Conservation (phyloP, 1,140 invertebrate genomes). For the Lordiphosa clarofinis region DNA sequence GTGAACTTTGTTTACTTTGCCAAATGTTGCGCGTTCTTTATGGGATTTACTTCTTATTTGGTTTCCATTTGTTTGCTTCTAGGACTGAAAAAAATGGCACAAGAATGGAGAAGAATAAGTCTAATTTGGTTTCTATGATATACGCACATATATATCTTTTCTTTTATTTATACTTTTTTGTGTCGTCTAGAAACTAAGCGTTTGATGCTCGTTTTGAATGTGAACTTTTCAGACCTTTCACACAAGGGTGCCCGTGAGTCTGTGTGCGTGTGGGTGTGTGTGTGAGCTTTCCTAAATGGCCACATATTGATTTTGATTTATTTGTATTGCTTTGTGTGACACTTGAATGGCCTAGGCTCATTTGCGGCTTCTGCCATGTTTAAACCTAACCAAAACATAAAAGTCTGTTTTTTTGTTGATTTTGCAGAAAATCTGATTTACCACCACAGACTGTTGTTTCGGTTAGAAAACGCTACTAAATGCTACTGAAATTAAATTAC, state of each 20-base stretch:
- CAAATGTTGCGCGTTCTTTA: conserved; percentile 60
- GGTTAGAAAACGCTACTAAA: too few relatives aligned
- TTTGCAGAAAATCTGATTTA: conserved; percentile 19
- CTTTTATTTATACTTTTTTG: conserved; percentile 19
- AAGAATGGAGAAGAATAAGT: conserved; percentile 31
- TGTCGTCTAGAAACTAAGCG: conserved; percentile 24
- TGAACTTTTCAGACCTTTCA: conserved; percentile 26
- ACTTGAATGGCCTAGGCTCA: conserved; percentile 13
- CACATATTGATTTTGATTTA: conserved; percentile 41
- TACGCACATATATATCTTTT: background rate
- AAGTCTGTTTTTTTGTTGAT: conserved; percentile 27
- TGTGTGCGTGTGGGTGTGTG: conserved; percentile 31
- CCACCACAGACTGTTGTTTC: conserved; percentile 4
- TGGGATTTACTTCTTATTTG: conserved; percentile 40
- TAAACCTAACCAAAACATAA: conserved; percentile 16
- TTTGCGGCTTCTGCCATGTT: conserved; percentile 23
- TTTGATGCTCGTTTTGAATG: conserved; percentile 44
- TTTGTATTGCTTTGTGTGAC: conserved; percentile 36
- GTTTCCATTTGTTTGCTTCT: conserved; percentile 56
- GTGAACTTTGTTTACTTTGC: conserved; percentile 28
- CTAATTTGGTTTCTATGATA: conserved; percentile 45
- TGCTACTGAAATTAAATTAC: too few relatives aligned
- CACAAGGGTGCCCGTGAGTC: conserved; percentile 16
- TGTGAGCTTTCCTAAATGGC: conserved; percentile 19
- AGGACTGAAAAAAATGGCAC: conserved; percentile 35